Conservation (phyloP, 2,888 invertebrate species). For the Eudemis profundana region DNA sequence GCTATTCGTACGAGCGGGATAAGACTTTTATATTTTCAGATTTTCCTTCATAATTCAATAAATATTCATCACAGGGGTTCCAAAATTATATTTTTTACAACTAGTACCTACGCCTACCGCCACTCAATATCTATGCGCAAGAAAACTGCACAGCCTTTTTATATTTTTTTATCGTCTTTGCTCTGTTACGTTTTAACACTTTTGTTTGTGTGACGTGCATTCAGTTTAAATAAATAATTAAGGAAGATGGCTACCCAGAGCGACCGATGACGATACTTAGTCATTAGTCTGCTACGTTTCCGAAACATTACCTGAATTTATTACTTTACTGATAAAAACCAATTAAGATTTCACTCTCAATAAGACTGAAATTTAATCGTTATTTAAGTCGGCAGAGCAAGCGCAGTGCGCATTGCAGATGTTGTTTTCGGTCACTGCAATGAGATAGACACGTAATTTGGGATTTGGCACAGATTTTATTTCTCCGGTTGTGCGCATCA, state of each 20-base stretch:
- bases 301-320: neutral
- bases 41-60: neutral
- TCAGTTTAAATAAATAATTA: no score
- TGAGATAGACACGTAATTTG: slow-evolving; percentile 48
- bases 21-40: neutral
- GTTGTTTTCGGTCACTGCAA: slow-evolving; percentile 47
- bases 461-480: slow-evolving; percentile 52
- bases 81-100: no score
- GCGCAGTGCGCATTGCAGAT: slow-evolving; percentile 57
- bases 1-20: no score
- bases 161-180: no score
- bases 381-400: slow-evolving; percentile 9
- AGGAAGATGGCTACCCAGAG: no score
- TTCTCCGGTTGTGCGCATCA: slow-evolving; percentile 21
- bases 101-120: no score
- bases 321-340: neutral
- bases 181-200: no score
- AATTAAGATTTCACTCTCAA: neutral
- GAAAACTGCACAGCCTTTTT: no score
- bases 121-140: no score
- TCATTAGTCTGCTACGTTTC: neutral
- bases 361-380: slow-evolving; percentile 5
- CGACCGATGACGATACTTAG: no score
- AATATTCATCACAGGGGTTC: neutral
- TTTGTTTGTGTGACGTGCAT: no score